Conservation (phyloP, 1,140 invertebrate genomes). For the Drosophila tani region DNA sequence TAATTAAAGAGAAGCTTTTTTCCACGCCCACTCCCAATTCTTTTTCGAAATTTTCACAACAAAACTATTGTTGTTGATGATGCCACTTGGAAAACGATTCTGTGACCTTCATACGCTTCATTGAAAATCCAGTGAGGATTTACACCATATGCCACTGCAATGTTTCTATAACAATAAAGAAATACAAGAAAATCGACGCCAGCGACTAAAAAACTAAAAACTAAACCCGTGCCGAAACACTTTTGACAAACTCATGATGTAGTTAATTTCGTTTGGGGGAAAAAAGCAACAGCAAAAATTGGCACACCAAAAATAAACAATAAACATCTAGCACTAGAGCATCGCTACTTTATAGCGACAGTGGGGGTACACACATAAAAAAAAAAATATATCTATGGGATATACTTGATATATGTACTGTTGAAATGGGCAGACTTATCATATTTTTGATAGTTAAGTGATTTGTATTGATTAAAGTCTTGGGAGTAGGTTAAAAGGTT, state of each 20-base stretch:
- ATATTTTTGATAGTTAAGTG: background rate
- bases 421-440: background rate
- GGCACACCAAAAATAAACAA: constrained; percentile 76
- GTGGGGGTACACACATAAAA: constrained; percentile 7
- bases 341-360: constrained; percentile 53
- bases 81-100: constrained; percentile 53
- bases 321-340: constrained; percentile 57
- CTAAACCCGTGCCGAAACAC: constrained; percentile 18
- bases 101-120: constrained; percentile 66
- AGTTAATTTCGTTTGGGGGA: constrained; percentile 64
- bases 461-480: background rate
- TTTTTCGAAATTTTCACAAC: constrained; percentile 11
- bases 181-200: constrained; percentile 10
- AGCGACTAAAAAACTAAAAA: constrained; percentile 5
- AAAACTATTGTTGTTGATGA: constrained; percentile 46
- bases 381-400: background rate
- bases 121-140: constrained; percentile 46
- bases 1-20: background rate
- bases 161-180: constrained; percentile 15
- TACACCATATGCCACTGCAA: constrained; percentile 52
- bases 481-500: background rate
- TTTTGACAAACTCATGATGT: constrained; percentile 79
- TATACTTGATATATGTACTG: constrained; percentile 5
- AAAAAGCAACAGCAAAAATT: constrained; percentile 60
- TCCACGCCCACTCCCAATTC: background rate